Conservation (phyloP, 2,797 vertebrate species). For the Prionace glauca region DNA sequence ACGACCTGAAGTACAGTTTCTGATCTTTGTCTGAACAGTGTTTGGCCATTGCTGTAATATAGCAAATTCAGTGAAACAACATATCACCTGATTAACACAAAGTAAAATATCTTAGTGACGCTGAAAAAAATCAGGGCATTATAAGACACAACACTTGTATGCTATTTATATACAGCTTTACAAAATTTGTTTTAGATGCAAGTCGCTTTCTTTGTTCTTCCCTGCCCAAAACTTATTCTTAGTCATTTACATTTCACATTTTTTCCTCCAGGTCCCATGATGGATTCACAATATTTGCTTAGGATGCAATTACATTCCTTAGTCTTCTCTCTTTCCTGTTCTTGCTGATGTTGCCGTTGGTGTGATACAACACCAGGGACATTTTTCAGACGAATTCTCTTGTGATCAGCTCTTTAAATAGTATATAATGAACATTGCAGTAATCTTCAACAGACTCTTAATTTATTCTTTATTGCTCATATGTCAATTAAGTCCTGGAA, state of each 20-base stretch:
- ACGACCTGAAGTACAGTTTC: neutral
- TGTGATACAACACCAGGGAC: neutral
- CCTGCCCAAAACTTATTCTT: neutral
- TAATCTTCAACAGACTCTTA: neutral
- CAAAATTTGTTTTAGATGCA: neutral
- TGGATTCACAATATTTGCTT: neutral
- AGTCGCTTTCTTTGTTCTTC: neutral
- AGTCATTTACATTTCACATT: neutral
- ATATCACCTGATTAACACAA: neutral
- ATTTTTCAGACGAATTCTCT: neutral
- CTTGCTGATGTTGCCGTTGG: neutral
- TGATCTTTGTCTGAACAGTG: neutral
- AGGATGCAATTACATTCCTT: neutral
- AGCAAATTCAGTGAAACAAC: neutral
- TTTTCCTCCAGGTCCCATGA: neutral
- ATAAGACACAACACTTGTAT: neutral
- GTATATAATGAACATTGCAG: neutral
- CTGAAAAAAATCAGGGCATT: neutral
- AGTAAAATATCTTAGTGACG: neutral
- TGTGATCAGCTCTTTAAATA: neutral
- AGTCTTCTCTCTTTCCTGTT: neutral
- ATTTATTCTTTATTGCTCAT: neutral
- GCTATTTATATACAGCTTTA: neutral
- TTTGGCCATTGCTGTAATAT: neutral
- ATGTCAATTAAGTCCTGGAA: neutral